A percentile compares a stretch with the other conserved stretches of the same genome.
These are phyloP conservation scores for Sminthurinus signatus DNA, from an alignment of 1,140 invertebrate genomes.

Conservation along the genomic window DNA sequence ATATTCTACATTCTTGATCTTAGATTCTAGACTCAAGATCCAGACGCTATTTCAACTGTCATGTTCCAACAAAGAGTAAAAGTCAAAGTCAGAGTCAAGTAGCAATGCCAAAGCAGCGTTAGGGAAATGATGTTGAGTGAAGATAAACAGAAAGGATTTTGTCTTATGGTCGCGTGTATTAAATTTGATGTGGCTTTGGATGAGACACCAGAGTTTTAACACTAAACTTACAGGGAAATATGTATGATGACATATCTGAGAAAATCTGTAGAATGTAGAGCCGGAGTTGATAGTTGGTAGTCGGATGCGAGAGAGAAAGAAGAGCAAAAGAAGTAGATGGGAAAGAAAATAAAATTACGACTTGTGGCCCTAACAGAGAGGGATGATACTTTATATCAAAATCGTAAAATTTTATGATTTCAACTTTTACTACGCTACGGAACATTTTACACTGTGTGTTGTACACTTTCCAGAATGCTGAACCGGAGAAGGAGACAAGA, in stretches of 20 bases:
- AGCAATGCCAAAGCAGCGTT: background rate
- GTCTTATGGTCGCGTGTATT: background rate
- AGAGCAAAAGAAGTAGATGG: background rate
- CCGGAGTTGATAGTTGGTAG: too few relatives aligned
- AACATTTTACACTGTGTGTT: background rate
- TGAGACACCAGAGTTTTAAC: too few relatives aligned
- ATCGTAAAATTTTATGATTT: slow-evolving; percentile 42
- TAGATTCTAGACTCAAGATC: too few relatives aligned
- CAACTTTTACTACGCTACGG: slow-evolving; percentile 35
- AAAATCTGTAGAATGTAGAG: too few relatives aligned
- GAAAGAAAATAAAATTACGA: slow-evolving; percentile 22
- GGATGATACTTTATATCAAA: slow-evolving; percentile 31
- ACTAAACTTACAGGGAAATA: too few relatives aligned
- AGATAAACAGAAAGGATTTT: background rate
- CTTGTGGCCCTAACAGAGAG: background rate
- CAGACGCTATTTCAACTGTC: too few relatives aligned
- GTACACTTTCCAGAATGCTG: background rate
- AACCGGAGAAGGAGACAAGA: too few relatives aligned
- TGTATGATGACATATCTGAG: background rate
- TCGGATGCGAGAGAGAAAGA: background rate
- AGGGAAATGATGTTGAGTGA: background rate
- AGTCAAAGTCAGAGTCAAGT: too few relatives aligned
- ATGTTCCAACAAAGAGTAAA: too few relatives aligned
- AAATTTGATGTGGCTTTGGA: background rate
- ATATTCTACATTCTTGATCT: too few relatives aligned